A percentile compares a stretch with the other conserved stretches of the same genome.
phyloP scores from a whole-genome alignment of 2,797 vertebrate genomes.

The Cheirogaleus major region DNA sequence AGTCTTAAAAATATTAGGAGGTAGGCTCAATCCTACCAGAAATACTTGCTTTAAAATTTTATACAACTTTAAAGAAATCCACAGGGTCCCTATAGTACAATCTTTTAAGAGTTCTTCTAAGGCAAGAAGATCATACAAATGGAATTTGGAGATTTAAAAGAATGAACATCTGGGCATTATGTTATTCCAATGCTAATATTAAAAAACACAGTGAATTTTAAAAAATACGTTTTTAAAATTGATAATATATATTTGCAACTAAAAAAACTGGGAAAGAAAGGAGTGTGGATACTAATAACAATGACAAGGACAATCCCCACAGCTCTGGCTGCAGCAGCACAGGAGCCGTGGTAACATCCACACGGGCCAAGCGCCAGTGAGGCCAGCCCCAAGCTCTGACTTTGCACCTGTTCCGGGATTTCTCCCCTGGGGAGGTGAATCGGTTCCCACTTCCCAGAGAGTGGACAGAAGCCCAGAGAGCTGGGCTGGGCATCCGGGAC shows the following conservation, averaged over 20 bases:
- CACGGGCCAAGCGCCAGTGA: not conserved
- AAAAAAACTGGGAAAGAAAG: not conserved
- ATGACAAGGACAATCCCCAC: not conserved
- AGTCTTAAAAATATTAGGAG: not conserved
- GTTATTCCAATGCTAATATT: not conserved
- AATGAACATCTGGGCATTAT: constrained; percentile 2
- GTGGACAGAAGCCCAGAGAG: not conserved
- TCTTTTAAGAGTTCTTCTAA: not conserved
- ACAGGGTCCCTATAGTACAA: not conserved
- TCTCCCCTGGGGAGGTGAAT: not conserved
- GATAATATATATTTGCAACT: not conserved
- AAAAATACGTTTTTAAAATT: not conserved
- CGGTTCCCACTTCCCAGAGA: not conserved
- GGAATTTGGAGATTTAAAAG: constrained; percentile 19
- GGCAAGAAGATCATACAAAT: not conserved
- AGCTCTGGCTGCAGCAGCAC: not conserved
- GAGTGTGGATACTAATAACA: no score
- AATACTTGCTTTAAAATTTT: constrained; percentile 8
- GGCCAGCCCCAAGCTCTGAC: fast-evolving
- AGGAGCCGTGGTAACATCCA: not conserved
- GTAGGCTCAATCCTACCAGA: not conserved
- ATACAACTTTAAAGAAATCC: not conserved
- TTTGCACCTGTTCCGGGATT: not conserved
- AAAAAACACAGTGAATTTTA: not conserved
- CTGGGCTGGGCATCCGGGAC: not conserved